Percentiles rank a stretch among this genome's conserved stretches.
Evolutionary conservation across 2,888 invertebrate genomes (phyloP).

Genomic region (Caenorhabditis sinica): DNA sequence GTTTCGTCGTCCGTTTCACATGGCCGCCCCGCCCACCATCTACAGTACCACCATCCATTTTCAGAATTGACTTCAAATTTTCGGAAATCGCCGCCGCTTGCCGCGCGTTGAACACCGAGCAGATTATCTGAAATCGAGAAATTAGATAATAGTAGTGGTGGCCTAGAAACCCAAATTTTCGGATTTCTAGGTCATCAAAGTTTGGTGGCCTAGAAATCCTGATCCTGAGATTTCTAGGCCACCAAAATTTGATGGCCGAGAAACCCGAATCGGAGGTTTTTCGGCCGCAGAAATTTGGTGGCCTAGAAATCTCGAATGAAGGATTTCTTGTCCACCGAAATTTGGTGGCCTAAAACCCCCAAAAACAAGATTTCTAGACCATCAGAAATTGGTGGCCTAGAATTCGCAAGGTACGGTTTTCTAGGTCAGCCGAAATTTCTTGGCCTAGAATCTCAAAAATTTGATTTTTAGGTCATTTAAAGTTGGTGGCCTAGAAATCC

Average conservation of each 20-base stretch:
- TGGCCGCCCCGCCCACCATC: conserved; percentile 1
- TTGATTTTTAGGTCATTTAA: too few species aligned
- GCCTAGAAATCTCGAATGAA: not conserved
- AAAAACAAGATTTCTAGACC: not conserved
- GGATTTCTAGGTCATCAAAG: not conserved
- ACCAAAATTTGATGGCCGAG: not conserved
- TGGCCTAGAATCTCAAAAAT: too few species aligned
- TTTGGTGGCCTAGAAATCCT: not conserved
- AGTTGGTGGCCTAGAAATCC: too few species aligned
- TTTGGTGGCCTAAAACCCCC: not conserved
- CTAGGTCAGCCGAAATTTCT: too few species aligned
- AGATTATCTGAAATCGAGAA: conserved; percentile 38
- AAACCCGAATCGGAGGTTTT: not conserved
- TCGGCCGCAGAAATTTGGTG: not conserved
- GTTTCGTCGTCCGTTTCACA: conserved; percentile 46
- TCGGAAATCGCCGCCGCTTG: conserved; percentile 62
- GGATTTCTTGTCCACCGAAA: not conserved
- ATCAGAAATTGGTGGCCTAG: too few species aligned
- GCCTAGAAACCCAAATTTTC: not conserved
- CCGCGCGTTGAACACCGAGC: conserved; percentile 57
- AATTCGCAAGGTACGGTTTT: too few species aligned
- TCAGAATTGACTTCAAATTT: conserved; percentile 45
- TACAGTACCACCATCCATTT: conserved; percentile 20
- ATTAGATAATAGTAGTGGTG: not conserved
- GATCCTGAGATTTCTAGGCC: not conserved